These are phyloP conservation scores for Malurus melanocephalus DNA, from an alignment of 2,113 vertebrate genomes.

Conservation along the genomic window DNA sequence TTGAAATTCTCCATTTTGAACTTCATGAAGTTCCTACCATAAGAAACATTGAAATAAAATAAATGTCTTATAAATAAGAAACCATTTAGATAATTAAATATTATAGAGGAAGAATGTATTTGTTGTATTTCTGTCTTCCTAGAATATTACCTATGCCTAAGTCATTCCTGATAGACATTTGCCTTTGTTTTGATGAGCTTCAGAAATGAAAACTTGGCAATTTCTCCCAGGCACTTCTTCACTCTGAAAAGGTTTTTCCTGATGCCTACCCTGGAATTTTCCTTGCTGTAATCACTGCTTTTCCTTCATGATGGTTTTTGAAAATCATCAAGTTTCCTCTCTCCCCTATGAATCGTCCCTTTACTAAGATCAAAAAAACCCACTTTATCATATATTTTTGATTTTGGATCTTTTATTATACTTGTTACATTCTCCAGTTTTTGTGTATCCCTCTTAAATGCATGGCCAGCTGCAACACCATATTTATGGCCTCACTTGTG, in stretches of 20 bases:
- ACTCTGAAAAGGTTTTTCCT: not conserved
- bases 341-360: not conserved
- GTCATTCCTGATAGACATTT: not conserved
- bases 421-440: not conserved
- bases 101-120: not conserved
- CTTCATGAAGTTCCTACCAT: not conserved
- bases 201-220: not conserved
- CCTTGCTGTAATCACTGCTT: not conserved
- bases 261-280: not conserved
- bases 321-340: not conserved
- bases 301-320: not conserved
- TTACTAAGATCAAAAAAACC: not conserved
- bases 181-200: not conserved
- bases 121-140: not conserved
- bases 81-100: not conserved
- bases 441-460: not conserved
- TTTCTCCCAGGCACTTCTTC: not conserved
- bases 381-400: not conserved
- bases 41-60: not conserved
- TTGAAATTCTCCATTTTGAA: not conserved
- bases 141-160: not conserved
- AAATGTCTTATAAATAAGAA: not conserved
- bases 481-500: not conserved
- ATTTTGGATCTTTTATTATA: not conserved
- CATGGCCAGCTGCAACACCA: not conserved